Conservation (phyloP, 2,797 vertebrate species). For the Sorex maritimensis region DNA sequence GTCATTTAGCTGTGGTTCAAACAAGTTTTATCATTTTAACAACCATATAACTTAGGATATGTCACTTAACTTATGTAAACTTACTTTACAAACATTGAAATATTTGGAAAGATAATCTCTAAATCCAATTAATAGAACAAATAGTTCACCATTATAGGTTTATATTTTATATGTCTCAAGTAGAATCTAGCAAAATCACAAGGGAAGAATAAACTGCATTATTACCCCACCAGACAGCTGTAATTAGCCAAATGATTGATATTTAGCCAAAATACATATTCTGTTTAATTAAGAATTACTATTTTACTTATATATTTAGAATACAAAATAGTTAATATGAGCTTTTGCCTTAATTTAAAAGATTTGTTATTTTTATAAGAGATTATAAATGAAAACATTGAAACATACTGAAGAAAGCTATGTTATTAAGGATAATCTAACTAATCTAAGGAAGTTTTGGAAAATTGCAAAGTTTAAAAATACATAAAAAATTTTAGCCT, state of each 20-base stretch:
- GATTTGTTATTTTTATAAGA: conserved; percentile 31
- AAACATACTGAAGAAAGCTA: background rate
- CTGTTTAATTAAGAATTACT: conserved; percentile 41
- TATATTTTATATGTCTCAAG: conserved; percentile 43
- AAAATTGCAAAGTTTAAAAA: conserved; percentile 52
- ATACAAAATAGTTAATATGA: background rate
- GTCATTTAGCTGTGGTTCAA: background rate
- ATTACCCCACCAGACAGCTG: background rate
- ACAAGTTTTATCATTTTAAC: conserved; percentile 15
- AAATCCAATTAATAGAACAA: background rate
- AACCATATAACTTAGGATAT: background rate
- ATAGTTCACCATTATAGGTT: background rate
- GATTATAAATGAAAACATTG: conserved; percentile 18
- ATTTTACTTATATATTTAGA: background rate
- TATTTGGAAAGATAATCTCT: conserved; percentile 15
- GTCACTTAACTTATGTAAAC: no score
- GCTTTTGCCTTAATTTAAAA: background rate
- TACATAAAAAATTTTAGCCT: conserved; percentile 50
- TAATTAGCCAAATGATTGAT: conserved; percentile 47
- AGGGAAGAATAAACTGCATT: conserved; percentile 25
- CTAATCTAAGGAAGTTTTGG: conserved; percentile 33
- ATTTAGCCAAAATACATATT: conserved; percentile 48
- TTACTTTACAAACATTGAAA: background rate
- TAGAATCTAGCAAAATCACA: conserved; percentile 49
- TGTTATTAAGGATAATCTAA: conserved; percentile 14